Base-by-base conservation (phyloP, 2,888 invertebrate species). In the Hypselothyrea guttata region DNA sequence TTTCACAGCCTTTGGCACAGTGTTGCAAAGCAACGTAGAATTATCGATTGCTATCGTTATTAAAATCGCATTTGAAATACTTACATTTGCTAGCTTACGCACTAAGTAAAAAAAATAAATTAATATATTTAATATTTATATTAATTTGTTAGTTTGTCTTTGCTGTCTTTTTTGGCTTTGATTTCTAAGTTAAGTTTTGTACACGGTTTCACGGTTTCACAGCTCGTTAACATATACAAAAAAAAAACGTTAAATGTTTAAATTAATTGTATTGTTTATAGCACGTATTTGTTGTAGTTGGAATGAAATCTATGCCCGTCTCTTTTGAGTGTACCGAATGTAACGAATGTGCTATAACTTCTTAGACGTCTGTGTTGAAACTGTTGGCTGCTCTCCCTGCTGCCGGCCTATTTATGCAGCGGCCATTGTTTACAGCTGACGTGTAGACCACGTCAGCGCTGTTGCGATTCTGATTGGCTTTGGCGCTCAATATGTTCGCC, bases 361-460 rank as follows among this genome's bases (percentile, higher is more conserved):
- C 75, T 86, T 77, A 81, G 85, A 65, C 78, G 71, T 86, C 61
- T 85, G 69, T 83, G 79, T 83, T 84, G 70, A 75, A 88, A 89
- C 86, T 89, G 88, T 88, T 77, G 79, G 28, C 48, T 66, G 78
- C 84, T 77, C 81, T 83, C 72, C n/a, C 27, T 35, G 8, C 4
- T 16, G 67, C 78, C 71, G 53, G 83, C 86, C 84, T 86, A 87
- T 87, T 89, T 88, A 88, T 87, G 81, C 76, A 58, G 58, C 64
- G 65, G 71, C 66, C 66, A 54, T 62, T 73, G 71, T 59, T 60
- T 78, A 58, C 38, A 57, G 47, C 61, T 65, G 81, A 66, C 77
- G 77, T 74, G 70, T 65, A 31, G 55, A 49, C 44, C 69, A 65
- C 75, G 77, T 81, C 84, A 86, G 82, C 71, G 64, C 40, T 69